These are phyloP conservation scores for Hypotaenidia philippensis DNA, from an alignment of 2,797 vertebrate genomes.

Conservation along the genomic window DNA sequence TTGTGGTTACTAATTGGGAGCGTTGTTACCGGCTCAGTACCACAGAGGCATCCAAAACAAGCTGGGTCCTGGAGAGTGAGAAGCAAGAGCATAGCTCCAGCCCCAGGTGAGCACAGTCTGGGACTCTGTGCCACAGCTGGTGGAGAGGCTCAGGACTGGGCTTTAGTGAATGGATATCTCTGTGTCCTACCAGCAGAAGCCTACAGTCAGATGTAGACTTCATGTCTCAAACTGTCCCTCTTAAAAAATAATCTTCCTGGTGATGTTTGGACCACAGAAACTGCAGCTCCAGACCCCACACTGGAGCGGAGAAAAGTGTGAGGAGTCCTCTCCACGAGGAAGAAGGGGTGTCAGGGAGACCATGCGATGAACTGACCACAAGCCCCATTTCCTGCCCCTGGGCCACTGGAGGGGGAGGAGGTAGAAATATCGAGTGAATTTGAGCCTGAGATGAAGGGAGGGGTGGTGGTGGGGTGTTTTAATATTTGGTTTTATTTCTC, in stretches of 20 bases:
- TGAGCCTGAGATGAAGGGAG: no score
- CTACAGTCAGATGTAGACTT: not conserved
- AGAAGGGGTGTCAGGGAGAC: no score
- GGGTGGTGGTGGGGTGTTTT: no score
- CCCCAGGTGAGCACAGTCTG: not conserved
- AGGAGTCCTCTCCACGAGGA: no score
- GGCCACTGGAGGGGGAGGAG: no score
- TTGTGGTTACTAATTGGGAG: not conserved
- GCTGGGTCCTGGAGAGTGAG: accelerated
- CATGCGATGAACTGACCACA: no score
- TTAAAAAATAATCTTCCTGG: not conserved
- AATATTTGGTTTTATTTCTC: no score
- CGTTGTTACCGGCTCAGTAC: not conserved
- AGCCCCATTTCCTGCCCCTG: no score
- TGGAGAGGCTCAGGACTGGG: not conserved
- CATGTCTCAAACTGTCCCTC: not conserved
- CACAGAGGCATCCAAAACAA: not conserved
- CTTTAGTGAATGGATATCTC: not conserved
- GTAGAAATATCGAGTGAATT: no score
- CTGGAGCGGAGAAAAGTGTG: no score
- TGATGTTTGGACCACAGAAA: not conserved
- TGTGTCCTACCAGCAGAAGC: not conserved
- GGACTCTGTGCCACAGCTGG: not conserved
- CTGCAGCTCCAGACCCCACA: not conserved
- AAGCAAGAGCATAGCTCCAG: not conserved